These are phyloP conservation scores for Conchocele bisecta DNA, from an alignment of 2,888 invertebrate genomes.

Conservation along the genomic window DNA sequence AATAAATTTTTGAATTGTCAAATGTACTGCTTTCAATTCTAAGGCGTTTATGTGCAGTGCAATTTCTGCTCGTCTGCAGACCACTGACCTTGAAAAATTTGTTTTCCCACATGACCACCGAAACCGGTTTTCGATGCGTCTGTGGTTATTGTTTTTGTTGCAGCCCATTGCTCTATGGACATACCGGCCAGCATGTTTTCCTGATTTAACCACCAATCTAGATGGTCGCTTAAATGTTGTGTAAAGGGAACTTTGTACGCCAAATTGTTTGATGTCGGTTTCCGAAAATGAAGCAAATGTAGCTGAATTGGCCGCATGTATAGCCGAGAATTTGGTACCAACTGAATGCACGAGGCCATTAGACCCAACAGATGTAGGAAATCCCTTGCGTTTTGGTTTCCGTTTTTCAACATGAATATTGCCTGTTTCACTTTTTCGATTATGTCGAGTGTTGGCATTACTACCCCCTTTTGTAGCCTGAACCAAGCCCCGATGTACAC, in stretches of 20 bases:
- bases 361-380: conserved; percentile 29
- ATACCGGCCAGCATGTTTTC: conserved; percentile 24
- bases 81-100: conserved; percentile 32
- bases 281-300: too few species aligned
- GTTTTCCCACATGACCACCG: conserved; percentile 34
- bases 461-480: conserved; percentile 14
- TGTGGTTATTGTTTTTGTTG: conserved; percentile 22
- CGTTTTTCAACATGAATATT: conserved; percentile 11
- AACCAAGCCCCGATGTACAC: conserved; percentile 20
- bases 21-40: conserved; percentile 46
- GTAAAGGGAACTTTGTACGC: conserved; percentile 6
- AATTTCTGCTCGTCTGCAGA: not conserved
- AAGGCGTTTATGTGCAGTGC: conserved; percentile 48
- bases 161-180: conserved; percentile 12
- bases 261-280: conserved; percentile 7
- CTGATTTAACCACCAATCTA: conserved; percentile 30
- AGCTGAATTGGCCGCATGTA: too few species aligned
- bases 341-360: conserved; percentile 34
- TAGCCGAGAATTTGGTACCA: conserved; percentile 43
- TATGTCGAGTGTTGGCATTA: conserved; percentile 29
- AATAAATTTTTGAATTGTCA: conserved; percentile 14
- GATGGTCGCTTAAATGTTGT: conserved; percentile 14
- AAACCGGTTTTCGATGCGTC: conserved; percentile 30
- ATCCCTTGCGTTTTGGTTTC: conserved; percentile 5
- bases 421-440: conserved; percentile 9